Base-by-base conservation (phyloP, 1,140 invertebrate species). In the Eufriesea mexicana region DNA sequence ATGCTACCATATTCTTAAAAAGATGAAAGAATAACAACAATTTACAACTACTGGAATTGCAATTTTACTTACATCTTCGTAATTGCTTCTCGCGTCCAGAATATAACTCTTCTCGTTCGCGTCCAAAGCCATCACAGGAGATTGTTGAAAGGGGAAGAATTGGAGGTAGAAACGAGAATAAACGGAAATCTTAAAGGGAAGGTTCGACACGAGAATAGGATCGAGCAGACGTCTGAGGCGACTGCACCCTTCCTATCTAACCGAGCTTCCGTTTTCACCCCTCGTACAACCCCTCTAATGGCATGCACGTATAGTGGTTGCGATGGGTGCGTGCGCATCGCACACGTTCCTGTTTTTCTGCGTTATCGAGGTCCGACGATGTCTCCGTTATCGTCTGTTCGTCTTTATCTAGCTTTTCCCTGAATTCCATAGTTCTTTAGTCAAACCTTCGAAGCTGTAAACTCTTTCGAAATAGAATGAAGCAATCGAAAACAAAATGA, bases 51-150 rank as follows among this genome's bases (percentile, higher is more conserved):
- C 1, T 23, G 12, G 14, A 47, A 57, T 57, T 18, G n/a, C 14
- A 9, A 23, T 12, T 62, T 16, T 82, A 93, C 92, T 94, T 84
- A 94, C 93, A 84, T 93, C 92, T 55, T 93, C 92, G 84, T 90
- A 92, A 83, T 89, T 93, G 87, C 92, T 93, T 80, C 85, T 90
- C n/a, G 89, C 86, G 68, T 94, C 94, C 83, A 94, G 88, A 84
- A 94, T 94, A 74, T 94, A 94, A 85, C 93, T 94, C 83, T 94
- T 94, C 85, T 94, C 94, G 77, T 83, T 80, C n/a, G 83, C 80
- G 67, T 86, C 88, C 45, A 87, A 85, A 54, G 86, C 79, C 90
- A 91, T 91, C 61, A 61, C 42, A 18, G 20, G 0, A 20, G 23
- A 18, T 78, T 28, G 57, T 62, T 74, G 7, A 68, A 25, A 68